Evolutionary conservation across 2,888 invertebrate genomes (phyloP), one percentile per base, ranked within the genome.

Genomic region (Acrobasis consociella): DNA sequence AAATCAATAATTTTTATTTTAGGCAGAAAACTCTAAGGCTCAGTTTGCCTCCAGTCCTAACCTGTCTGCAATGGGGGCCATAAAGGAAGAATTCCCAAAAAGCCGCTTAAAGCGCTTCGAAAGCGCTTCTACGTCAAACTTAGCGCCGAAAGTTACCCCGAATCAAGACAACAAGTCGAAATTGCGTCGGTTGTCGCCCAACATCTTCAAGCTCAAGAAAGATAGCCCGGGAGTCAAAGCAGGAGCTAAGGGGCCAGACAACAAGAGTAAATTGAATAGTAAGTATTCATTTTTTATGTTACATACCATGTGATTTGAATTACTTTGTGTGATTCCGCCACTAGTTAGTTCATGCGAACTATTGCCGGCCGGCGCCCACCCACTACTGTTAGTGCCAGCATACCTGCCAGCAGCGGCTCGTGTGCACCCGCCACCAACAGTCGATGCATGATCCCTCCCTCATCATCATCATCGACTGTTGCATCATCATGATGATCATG

Each of bases 1-100:
- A n/a, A n/a, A n/a, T n/a, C n/a, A n/a, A n/a, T n/a, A n/a, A n/a
- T n/a, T 52, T 49, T 65, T 53, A 11, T 81, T 83, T 37, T 74
- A 91, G 91, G 82, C 75, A 9, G 91, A 91, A 65, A 66, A 74
- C 16, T 70, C 82, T 0, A 91, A 84, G 73, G 65, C 77, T 5
- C 90, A 91, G 69, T 91, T 87, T 62, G 83, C 86, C 2, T 92
- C 91, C 0, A 91, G 89, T 61, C 91, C 91, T 0, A 91, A 91
- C 63, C 73, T 92, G 13, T 85, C 86, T 0, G 80, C 79, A 0
- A 61, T 82, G 31, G 73, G 76, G 0, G 62, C 66, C 10, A 67
- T 71, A 0, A 77, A 76, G 1, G 85, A 87, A 8, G 84, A 85
- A 22, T 69, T 76, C 2, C 65, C 73, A 0, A 87, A 83, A 65